Evolutionary conservation across 2,888 invertebrate genomes (phyloP), one percentile per base, ranked within the genome.

Genomic region (Netelia inedita): DNA sequence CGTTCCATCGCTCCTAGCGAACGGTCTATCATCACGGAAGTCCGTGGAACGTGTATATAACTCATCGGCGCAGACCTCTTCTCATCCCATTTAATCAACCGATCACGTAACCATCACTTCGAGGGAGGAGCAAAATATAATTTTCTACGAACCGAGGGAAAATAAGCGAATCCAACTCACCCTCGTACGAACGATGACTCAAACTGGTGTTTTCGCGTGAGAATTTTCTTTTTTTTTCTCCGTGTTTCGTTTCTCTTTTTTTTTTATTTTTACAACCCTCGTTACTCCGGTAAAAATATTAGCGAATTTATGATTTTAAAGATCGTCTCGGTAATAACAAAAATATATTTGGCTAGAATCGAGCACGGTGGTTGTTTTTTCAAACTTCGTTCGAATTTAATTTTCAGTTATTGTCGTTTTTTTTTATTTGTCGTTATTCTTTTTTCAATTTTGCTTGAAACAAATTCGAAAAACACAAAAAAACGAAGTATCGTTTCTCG

Each of bases 71-170:
- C 5, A 63, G 53, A 73, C 68, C 63, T 61, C 28, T 28, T 28
- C 28, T 28, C 28, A 43, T 61, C 63, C 55, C 59, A 79, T 85
- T 82, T 73, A 74, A 82, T 81, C 74, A 71, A 57, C 84, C 63
- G 78, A 78, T 85, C 84, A 82, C 84, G 84, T 85, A 85, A 85
- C 69, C 73, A 81, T 78, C 41, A 23, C 41, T 66, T 59, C 46
- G 80, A 68, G 57, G 73, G 57, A 19, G 50, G 41, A 35, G 61
- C 59, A 79, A 71, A 79, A 71, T 71, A 74, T 85, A 50, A 85
- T 85, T 85, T 79, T 68, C 66, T 35, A 65, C 69, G 73, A 69
- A 74, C 19, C 43, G 35, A 63, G 46, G 74, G 46, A 16, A 79
- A 79, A 69, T 28, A 73, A 43, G 35, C 59, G 16, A 61, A 74